A percentile compares a stretch with the other conserved stretches of the same genome.
These are phyloP conservation scores for Fundulus diaphanus DNA, from an alignment of 2,797 vertebrate species.

Conservation along the genomic window DNA sequence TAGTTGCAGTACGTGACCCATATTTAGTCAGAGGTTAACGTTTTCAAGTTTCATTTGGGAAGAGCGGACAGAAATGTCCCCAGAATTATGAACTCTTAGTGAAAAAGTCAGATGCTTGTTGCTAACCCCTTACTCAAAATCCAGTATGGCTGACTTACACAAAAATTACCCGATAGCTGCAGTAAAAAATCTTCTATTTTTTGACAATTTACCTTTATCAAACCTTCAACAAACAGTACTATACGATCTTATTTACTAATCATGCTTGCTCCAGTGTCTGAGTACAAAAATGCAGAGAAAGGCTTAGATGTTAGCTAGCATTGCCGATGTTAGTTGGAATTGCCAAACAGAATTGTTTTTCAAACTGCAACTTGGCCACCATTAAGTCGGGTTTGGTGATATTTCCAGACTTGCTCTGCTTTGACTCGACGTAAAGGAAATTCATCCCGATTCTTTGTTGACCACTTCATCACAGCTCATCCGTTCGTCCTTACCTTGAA, in stretches of 20 bases:
- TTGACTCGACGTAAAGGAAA: not conserved
- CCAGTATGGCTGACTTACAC: not conserved
- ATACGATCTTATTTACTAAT: not conserved
- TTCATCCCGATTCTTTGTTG: not conserved
- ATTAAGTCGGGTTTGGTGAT: not conserved
- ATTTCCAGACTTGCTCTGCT: not conserved
- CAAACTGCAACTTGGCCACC: not conserved
- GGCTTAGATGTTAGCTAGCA: not conserved
- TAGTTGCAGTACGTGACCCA: not conserved
- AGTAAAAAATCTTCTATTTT: not conserved
- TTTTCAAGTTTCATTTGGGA: not conserved
- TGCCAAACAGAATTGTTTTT: not conserved
- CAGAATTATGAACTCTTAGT: too few species aligned
- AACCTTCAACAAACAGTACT: too few species aligned
- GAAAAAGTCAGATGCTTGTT: not conserved
- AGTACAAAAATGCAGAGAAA: not conserved
- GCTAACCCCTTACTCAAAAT: not conserved
- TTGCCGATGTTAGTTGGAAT: not conserved
- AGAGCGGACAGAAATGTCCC: not conserved
- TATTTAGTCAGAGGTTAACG: not conserved
- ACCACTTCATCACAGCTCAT: not conserved
- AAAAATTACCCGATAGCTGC: not conserved
- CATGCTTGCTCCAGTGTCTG: not conserved
- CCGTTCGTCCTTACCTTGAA: not conserved
- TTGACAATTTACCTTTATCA: not conserved